phyloP scores from a whole-genome alignment of 2,888 invertebrate genomes.

The Cistogaster globosa region DNA sequence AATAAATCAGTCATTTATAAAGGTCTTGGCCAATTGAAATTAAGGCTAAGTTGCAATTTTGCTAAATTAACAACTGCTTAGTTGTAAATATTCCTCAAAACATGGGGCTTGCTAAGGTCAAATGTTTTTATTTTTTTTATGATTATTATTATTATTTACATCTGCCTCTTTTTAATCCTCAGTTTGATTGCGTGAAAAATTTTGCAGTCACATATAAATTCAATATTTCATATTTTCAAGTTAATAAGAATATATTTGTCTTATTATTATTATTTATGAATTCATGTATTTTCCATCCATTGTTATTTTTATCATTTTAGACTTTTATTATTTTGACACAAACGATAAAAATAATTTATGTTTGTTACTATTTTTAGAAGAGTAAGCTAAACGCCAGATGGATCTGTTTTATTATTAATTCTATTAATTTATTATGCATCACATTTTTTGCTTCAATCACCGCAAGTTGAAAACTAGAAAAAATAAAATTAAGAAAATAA shows the following conservation, averaged over 20 bases:
- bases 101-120: no score
- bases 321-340: background rate
- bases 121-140: no score
- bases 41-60: no score
- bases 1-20: no score
- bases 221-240: background rate
- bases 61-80: no score
- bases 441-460: slow-evolving; percentile 1
- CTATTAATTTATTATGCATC: slow-evolving; percentile 10
- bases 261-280: background rate
- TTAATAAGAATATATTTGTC: background rate
- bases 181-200: no score
- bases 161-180: no score
- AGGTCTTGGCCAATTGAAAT: no score
- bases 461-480: slow-evolving; percentile 15
- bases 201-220: background rate
- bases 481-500: background rate
- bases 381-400: background rate
- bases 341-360: no score
- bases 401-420: background rate
- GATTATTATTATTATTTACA: no score
- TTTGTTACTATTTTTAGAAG: no score
- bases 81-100: no score
- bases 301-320: background rate
- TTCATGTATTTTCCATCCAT: background rate